phyloP scores from a whole-genome alignment of 1,140 invertebrate genomes.

The Leptonema lineaticorne region DNA sequence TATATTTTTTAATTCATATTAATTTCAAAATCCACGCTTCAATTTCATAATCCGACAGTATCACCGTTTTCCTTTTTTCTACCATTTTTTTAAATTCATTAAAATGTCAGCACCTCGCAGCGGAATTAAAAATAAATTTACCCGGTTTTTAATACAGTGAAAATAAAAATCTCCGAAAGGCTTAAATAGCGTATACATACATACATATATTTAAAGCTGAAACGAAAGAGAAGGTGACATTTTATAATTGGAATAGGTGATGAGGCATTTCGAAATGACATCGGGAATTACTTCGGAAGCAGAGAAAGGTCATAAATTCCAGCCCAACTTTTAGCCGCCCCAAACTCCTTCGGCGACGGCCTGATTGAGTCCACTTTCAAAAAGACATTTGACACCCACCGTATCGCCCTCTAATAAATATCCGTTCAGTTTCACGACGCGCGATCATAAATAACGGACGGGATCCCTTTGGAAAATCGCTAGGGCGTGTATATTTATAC shows the following conservation, averaged over 20 bases:
- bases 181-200: not conserved
- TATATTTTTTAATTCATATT: too few species aligned
- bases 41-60: too few species aligned
- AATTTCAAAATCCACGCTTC: too few species aligned
- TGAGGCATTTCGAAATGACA: too few species aligned
- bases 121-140: too few species aligned
- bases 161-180: too few species aligned
- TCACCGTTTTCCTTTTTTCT: too few species aligned
- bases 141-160: too few species aligned
- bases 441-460: constrained; percentile 20
- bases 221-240: not conserved
- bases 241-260: too few species aligned
- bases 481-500: not conserved
- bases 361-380: constrained; percentile 17
- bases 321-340: not conserved
- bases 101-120: too few species aligned
- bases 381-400: not conserved
- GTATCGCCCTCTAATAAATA: constrained; percentile 1
- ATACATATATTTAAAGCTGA: not conserved
- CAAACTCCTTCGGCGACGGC: not conserved
- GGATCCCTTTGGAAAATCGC: not conserved
- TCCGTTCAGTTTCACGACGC: not conserved
- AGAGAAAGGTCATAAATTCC: constrained; percentile 10
- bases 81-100: too few species aligned
- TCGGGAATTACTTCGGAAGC: not conserved